Base-by-base conservation (phyloP, 2,797 vertebrate species). In the Myioborus melanocephalus region DNA sequence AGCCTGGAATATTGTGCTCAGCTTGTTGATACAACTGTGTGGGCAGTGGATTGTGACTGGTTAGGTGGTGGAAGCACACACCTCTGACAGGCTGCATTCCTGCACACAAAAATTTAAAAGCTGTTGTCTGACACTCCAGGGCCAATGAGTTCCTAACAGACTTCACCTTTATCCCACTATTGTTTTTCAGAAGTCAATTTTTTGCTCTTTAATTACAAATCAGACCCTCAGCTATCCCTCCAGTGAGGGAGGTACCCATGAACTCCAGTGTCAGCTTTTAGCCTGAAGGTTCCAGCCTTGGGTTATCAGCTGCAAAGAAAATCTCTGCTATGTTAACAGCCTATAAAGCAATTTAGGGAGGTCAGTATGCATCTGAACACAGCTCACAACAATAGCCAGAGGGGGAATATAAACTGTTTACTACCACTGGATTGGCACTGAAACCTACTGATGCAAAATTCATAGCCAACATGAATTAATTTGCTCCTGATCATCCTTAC, bases 361-460 rank as follows among this genome's bases (percentile, higher is more conserved):
- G 89, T 92, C 76, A 87, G 34, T 47, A 34, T 71, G 75, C 75
- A 47, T 63, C 65, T 78, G 72, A 77, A 83, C 69, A 61, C 12
- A 86, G 53, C 65, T 92, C 72, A 71, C 37, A 94, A 92, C 76
- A 91, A 70, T 57, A 91, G 84, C 81, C 87, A 50, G 61, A 73
- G 72, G 82, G 76, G 61, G 27, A 72, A 83, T 78, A 85, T n/a
- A 81, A 92, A 65, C 72, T 65, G 50, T 52, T 77, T 78, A 22
- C 66, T 69, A 34, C 81, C 85, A 73, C 10, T 91, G 68, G 68
- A 84, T 87, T 89, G 81, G 34, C 72, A 57, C 65, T 89, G 91
- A 82, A 89, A 73, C 68, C 46, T 78, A 52, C 79, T 61, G 50
- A 89, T 83, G 79, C 50, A 93, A 85, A 92, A 91, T 94, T 89